Conservation (phyloP, 2,797 vertebrate genomes). For the Sebastes umbrosus region DNA sequence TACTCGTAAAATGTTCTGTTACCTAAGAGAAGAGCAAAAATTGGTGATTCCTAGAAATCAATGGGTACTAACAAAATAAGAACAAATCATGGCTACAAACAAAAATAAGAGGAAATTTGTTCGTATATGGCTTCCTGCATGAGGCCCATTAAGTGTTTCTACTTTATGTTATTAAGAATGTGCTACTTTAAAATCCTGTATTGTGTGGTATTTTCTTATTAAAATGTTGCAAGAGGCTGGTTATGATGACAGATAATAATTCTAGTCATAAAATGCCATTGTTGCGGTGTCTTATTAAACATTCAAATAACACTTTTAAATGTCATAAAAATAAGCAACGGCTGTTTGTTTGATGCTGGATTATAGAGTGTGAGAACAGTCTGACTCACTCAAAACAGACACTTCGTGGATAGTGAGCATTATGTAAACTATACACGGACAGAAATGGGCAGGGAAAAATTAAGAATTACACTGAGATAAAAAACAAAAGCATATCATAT, state of each 20-base stretch:
- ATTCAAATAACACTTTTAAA: background rate
- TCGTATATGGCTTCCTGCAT: too few species aligned
- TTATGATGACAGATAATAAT: background rate
- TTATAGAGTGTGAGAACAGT: slow-evolving; percentile 1
- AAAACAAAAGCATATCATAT: background rate
- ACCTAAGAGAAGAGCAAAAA: too few species aligned
- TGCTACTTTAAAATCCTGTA: background rate
- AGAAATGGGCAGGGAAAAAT: background rate
- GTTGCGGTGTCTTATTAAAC: background rate
- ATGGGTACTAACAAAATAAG: too few species aligned
- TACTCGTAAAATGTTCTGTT: too few species aligned
- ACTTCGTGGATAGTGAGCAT: background rate
- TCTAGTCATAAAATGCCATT: background rate
- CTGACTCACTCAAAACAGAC: background rate
- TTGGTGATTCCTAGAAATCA: too few species aligned
- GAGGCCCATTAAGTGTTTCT: background rate
- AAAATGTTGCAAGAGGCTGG: background rate
- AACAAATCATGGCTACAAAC: too few species aligned
- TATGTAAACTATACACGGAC: background rate
- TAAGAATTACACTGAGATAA: background rate
- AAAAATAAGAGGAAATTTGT: too few species aligned
- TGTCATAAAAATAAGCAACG: background rate
- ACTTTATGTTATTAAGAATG: background rate
- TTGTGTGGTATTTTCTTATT: background rate
- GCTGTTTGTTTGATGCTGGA: background rate